These are phyloP conservation scores for Oncorhynchus nerka DNA, from an alignment of 2,113 vertebrate species.

Conservation along the genomic window DNA sequence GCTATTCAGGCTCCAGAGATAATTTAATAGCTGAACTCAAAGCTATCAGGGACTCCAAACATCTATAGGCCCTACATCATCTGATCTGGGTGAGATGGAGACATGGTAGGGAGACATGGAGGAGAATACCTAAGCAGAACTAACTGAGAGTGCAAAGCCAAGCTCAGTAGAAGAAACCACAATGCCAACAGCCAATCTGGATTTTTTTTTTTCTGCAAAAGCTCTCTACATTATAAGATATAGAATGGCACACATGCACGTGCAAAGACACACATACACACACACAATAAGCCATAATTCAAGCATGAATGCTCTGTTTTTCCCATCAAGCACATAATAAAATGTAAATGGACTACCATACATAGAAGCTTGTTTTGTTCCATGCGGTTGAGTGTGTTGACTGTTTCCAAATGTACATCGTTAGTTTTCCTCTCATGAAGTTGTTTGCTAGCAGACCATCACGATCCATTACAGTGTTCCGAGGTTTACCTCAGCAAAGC, in stretches of 20 bases:
- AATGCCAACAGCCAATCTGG: conserved; percentile 3
- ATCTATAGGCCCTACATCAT: conserved; percentile 18
- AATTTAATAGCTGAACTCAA: conserved; percentile 35
- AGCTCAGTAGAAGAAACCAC: conserved; percentile 8
- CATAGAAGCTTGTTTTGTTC: not conserved
- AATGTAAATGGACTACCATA: conserved; percentile 8
- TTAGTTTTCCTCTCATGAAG: conserved; percentile 5
- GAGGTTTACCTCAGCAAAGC: conserved; percentile 6
- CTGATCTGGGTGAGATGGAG: conserved; percentile 24
- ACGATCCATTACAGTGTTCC: conserved; percentile 23
- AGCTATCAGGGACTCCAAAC: conserved; percentile 37
- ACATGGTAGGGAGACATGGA: conserved; percentile 16
- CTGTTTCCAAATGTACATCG: conserved; percentile 12
- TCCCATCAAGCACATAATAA: not conserved
- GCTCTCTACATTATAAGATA: conserved; percentile 4
- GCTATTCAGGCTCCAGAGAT: conserved; percentile 30
- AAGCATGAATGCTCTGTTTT: not conserved
- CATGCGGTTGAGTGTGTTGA: not conserved
- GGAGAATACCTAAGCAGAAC: not conserved
- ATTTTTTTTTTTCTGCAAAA: not conserved
- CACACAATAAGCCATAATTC: too few relatives aligned
- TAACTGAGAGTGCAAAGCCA: not conserved
- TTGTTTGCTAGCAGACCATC: conserved; percentile 39
- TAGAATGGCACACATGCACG: not conserved
- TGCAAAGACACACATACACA: too few relatives aligned